phyloP scores from a whole-genome alignment of 2,113 vertebrate species.

The Lophius piscatorius region DNA sequence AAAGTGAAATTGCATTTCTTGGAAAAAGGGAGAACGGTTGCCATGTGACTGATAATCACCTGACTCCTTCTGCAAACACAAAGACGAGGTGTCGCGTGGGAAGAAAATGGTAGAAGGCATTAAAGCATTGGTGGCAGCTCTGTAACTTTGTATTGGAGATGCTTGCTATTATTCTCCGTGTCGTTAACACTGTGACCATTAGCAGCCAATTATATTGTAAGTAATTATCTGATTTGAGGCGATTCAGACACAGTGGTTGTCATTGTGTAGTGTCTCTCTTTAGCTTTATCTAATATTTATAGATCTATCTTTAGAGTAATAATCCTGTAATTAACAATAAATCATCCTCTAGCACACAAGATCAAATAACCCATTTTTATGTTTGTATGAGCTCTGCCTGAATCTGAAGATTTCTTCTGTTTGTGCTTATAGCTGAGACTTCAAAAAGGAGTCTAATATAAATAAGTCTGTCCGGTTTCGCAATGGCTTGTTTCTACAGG shows the following conservation, averaged over 20 bases:
- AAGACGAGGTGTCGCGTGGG: constrained; percentile 47
- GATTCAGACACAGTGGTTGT: constrained; percentile 51
- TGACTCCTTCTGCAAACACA: constrained; percentile 59
- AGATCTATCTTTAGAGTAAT: constrained; percentile 39
- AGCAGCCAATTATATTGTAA: constrained; percentile 30
- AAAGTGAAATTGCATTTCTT: constrained; percentile 36
- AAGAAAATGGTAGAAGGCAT: constrained; percentile 59
- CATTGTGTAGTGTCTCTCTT: constrained; percentile 20
- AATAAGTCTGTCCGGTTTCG: constrained; percentile 53
- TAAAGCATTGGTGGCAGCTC: constrained; percentile 45
- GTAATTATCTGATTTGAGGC: constrained; percentile 39
- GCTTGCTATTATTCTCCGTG: constrained; percentile 11
- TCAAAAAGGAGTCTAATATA: constrained; percentile 55
- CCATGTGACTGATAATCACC: constrained; percentile 51
- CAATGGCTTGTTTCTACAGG: constrained; percentile 60
- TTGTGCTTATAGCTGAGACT: constrained; percentile 43
- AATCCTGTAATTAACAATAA: constrained; percentile 37
- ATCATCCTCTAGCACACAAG: too few relatives aligned
- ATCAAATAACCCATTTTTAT: constrained; percentile 43
- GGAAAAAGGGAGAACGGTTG: constrained; percentile 21
- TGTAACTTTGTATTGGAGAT: too few relatives aligned
- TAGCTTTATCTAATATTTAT: too few relatives aligned
- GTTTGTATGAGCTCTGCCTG: constrained; percentile 36
- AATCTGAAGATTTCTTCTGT: constrained; percentile 21
- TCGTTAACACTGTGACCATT: constrained; percentile 35